Conservation (phyloP, 1,140 invertebrate species). For the Drosophila kepulauana region DNA sequence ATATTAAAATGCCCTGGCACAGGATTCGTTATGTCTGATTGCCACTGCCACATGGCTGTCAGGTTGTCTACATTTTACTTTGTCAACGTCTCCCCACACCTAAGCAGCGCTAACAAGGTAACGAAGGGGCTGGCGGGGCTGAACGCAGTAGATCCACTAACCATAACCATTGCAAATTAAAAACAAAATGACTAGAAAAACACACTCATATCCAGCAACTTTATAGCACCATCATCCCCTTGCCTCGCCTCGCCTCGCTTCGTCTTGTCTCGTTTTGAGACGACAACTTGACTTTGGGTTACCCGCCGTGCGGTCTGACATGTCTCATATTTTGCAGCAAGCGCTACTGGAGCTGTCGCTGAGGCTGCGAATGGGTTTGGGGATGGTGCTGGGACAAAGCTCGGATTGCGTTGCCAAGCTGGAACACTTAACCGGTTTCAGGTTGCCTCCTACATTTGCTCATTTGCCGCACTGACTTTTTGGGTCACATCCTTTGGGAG, state of each 20-base stretch:
- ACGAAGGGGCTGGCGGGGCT: not conserved
- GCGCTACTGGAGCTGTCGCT: slow-evolving; percentile 8
- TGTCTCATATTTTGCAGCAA: slow-evolving; percentile 62
- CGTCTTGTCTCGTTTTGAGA: not conserved
- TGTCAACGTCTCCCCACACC: slow-evolving; percentile 44
- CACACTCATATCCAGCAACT: slow-evolving; percentile 32
- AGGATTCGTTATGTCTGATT: slow-evolving; percentile 63
- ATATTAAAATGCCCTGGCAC: slow-evolving; percentile 64
- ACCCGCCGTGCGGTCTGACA: slow-evolving; percentile 44
- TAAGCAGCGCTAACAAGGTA: not conserved
- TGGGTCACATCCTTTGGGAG: slow-evolving; percentile 81
- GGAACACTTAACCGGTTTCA: slow-evolving; percentile 74
- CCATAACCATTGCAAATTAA: slow-evolving; percentile 64
- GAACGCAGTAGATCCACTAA: slow-evolving; percentile 12
- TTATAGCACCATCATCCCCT: slow-evolving; percentile 5
- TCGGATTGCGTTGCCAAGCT: slow-evolving; percentile 58
- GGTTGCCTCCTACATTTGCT: slow-evolving; percentile 70
- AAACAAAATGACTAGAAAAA: slow-evolving; percentile 64
- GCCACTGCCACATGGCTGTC: slow-evolving; percentile 52
- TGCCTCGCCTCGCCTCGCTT: slow-evolving; percentile 7
- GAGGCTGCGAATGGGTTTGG: not conserved
- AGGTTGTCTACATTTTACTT: slow-evolving; percentile 62
- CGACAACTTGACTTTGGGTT: slow-evolving; percentile 28
- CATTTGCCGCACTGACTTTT: slow-evolving; percentile 81
- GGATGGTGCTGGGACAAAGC: slow-evolving; percentile 25